Evolutionary conservation across 1,140 invertebrate genomes (phyloP).

Genomic region (Drosophila sturtevanti): DNA sequence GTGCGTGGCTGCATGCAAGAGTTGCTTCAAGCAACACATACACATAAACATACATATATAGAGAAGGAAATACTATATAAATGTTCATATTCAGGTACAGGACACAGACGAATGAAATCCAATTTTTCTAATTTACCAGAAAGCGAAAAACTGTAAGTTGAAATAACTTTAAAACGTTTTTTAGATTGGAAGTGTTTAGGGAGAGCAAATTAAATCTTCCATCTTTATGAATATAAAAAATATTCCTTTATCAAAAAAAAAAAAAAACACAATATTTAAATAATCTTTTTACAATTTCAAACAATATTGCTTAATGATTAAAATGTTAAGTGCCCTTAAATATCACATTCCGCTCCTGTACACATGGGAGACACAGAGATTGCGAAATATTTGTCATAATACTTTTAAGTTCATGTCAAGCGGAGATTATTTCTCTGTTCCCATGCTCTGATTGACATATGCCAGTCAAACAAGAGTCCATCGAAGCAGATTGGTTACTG

Average conservation of each 20-base stretch:
- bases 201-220: too few relatives aligned
- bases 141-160: too few relatives aligned
- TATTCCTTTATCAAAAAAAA: too few relatives aligned
- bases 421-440: slow-evolving; percentile 69
- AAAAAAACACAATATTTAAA: too few relatives aligned
- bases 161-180: too few relatives aligned
- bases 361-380: slow-evolving; percentile 46
- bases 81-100: background rate
- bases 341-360: background rate
- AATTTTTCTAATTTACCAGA: too few relatives aligned
- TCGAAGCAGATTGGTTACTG: background rate
- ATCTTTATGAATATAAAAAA: too few relatives aligned
- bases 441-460: slow-evolving; percentile 72
- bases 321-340: too few relatives aligned
- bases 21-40: background rate
- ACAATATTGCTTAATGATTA: too few relatives aligned
- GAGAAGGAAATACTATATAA: background rate
- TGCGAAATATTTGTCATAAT: slow-evolving; percentile 79
- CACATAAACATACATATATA: slow-evolving; percentile 3
- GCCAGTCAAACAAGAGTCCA: slow-evolving; percentile 39
- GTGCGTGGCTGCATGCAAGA: slow-evolving; percentile 22
- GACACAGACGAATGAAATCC: background rate
- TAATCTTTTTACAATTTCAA: too few relatives aligned
- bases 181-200: too few relatives aligned
- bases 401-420: slow-evolving; percentile 77